Base-by-base conservation (phyloP, 2,888 invertebrate species). In the Diarsia rubi region DNA sequence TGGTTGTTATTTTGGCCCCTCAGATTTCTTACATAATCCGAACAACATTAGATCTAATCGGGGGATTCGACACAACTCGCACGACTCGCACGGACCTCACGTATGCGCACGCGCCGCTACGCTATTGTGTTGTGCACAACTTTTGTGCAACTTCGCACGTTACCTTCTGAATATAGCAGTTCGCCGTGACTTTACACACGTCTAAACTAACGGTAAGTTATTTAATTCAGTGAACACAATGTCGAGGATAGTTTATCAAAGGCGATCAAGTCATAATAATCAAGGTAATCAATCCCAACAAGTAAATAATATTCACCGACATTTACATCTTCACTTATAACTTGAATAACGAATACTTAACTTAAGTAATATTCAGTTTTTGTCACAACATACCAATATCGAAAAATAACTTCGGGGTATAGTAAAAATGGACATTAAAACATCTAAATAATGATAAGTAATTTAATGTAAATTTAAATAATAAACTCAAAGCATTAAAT, bases 171-270 rank as follows among this genome's bases (percentile, higher is more conserved):
- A 67, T 64, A 68, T 52, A 82, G 69, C 59, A 52, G 75, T 76
- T 84, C 63, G 64, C 85, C 87, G 76, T 85, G 85, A 85, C 86
- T 85, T 86, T 86, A 85, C 70, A 75, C 75, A 78, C 77, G 79
- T 52, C 66, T 60, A 54, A 52, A 67, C 64, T 76, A 71, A 27
- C 72, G 73, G 64, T 75, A 82, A 84, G 45, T 68, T 62, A 59
- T 44, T 71, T 73, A 57, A 44, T 27, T 63, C 19, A 57, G 60
- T 65, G 21, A 63, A 60, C 82, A 24, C 66, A 42, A 52, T 75
- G 14, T 16, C 62, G 67, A 11, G 24, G 52, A 52, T 45, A 14
- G 44, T 60, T 21, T 27, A 52, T 21, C 37, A 45, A n/a, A 60
- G 59, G 6, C 1, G 8, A n/a, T n/a, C n/a, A 27, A 21, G 52